Conservation (phyloP, 2,113 vertebrate genomes). For the Hucho hucho region DNA sequence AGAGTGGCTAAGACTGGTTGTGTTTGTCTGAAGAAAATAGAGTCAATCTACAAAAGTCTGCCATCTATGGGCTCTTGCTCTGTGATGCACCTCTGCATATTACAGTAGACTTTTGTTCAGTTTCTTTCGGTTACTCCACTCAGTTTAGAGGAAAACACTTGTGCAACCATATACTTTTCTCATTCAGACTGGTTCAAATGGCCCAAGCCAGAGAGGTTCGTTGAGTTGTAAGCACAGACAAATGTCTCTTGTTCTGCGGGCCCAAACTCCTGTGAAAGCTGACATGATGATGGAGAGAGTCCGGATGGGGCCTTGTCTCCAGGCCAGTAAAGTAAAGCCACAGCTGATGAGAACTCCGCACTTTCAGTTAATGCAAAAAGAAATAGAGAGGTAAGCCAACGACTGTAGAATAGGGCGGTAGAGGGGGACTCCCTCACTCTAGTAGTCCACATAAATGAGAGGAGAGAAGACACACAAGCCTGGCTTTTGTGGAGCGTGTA, state of each 20-base stretch:
- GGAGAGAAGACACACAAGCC: constrained; percentile 50
- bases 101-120: not conserved
- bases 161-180: constrained; percentile 22
- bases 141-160: constrained; percentile 8
- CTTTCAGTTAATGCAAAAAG: constrained; percentile 50
- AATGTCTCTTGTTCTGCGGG: constrained; percentile 54
- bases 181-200: constrained; percentile 20
- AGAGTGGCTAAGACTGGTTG: constrained; percentile 49
- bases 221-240: constrained; percentile 51
- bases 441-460: constrained; percentile 40
- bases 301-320: constrained; percentile 60
- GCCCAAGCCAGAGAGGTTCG: constrained; percentile 32
- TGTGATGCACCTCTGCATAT: not conserved
- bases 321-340: constrained; percentile 43
- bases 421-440: constrained; percentile 48
- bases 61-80: constrained; percentile 26
- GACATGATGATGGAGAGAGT: constrained; percentile 72
- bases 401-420: constrained; percentile 61
- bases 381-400: constrained; percentile 37
- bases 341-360: constrained; percentile 41
- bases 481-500: constrained; percentile 52
- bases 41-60: constrained; percentile 2
- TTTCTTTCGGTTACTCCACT: not conserved
- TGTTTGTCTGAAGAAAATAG: constrained; percentile 60
- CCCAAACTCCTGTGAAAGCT: constrained; percentile 56